A percentile compares a stretch with the other conserved stretches of the same genome.
Evolutionary conservation across 2,797 vertebrate species (phyloP).

Genomic region (Tangara arthus): DNA sequence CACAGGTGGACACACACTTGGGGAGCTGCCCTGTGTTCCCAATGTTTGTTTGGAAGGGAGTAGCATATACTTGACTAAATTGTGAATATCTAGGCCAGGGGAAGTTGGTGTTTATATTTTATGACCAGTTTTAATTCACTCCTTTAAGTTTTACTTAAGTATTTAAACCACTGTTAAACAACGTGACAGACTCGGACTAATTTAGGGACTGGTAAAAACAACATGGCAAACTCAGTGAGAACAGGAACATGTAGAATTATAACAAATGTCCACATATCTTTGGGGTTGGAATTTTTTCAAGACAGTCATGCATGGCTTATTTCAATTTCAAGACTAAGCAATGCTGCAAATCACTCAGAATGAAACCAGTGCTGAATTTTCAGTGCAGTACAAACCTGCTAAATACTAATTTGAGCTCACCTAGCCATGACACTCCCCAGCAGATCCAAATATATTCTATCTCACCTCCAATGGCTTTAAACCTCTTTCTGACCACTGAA

Average conservation of each 20-base stretch:
- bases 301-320: background rate
- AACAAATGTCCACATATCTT: background rate
- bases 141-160: background rate
- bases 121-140: background rate
- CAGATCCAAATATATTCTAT: background rate
- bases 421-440: background rate
- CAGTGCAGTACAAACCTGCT: background rate
- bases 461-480: background rate
- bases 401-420: background rate
- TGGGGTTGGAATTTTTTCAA: background rate
- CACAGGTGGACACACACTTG: background rate
- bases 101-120: background rate
- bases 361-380: background rate
- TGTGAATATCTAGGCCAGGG: background rate
- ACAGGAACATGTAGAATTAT: background rate
- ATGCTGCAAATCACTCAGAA: background rate
- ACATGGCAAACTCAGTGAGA: background rate
- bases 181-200: background rate
- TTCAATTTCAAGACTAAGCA: background rate
- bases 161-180: background rate
- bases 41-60: background rate
- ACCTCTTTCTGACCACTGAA: background rate
- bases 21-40: background rate
- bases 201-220: background rate
- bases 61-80: background rate